Evolutionary conservation across 1,140 invertebrate genomes (phyloP).

Genomic region (Orchesella cincta): DNA sequence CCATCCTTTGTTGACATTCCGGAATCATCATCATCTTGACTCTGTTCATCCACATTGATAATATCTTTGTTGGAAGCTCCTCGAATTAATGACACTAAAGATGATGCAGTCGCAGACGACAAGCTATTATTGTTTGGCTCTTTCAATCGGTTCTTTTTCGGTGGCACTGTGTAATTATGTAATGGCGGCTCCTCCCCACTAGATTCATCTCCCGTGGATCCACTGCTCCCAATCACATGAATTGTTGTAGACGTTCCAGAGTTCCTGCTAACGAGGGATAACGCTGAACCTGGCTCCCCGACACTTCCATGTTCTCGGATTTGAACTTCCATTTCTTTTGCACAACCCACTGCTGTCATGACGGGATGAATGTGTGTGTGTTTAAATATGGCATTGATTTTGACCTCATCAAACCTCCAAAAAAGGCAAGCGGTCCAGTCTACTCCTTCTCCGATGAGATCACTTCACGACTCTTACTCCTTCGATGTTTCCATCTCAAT

Average conservation of each 20-base stretch:
- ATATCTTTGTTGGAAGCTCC: constrained; percentile 31
- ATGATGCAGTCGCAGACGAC: constrained; percentile 10
- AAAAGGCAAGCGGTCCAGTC: too few species aligned
- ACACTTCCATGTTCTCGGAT: not conserved
- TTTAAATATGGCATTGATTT: too few species aligned
- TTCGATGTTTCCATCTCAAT: too few species aligned
- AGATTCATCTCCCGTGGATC: constrained; percentile 41
- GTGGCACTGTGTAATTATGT: constrained; percentile 32
- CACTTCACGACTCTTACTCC: too few species aligned
- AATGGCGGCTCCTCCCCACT: constrained; percentile 40
- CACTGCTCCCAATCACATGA: constrained; percentile 28
- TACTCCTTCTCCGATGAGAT: too few species aligned
- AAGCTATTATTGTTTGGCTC: constrained; percentile 34
- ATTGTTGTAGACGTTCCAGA: constrained; percentile 2
- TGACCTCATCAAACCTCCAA: too few species aligned
- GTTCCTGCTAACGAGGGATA: not conserved
- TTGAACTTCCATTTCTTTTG: constrained; percentile 15
- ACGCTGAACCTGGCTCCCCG: not conserved
- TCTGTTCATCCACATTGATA: constrained; percentile 25
- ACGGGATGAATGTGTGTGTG: too few species aligned
- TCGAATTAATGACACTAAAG: constrained; percentile 26
- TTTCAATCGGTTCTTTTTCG: constrained; percentile 44
- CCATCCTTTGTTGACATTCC: constrained; percentile 36
- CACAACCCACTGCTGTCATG: constrained; percentile 15
- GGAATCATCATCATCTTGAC: constrained; percentile 43